These are phyloP conservation scores for Syrmaticus mikado DNA, from an alignment of 2,113 vertebrate genomes.

Conservation along the genomic window DNA sequence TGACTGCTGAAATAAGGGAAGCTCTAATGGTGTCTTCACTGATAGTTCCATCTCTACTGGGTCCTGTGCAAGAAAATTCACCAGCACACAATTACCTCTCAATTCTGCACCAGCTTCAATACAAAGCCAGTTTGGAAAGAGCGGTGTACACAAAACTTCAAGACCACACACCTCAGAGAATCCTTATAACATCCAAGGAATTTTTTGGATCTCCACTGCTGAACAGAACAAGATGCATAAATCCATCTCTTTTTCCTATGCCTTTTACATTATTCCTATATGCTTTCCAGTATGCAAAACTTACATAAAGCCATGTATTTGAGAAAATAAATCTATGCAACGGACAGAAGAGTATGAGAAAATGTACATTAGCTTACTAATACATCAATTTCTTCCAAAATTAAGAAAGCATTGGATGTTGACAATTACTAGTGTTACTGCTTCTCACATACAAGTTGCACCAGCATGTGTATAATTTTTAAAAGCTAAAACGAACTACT, in stretches of 20 bases:
- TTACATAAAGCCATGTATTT: not conserved
- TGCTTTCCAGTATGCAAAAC: not conserved
- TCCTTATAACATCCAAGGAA: not conserved
- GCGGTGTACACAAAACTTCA: not conserved
- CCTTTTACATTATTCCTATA: not conserved
- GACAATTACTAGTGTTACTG: not conserved
- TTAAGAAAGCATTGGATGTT: not conserved
- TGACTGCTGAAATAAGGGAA: conserved; percentile 96
- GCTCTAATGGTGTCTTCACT: conserved; percentile 97
- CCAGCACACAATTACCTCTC: not conserved
- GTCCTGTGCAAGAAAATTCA: conserved; percentile 77
- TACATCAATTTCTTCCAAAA: not conserved
- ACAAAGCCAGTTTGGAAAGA: not conserved
- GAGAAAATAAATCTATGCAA: not conserved
- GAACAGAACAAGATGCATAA: not conserved
- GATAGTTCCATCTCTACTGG: conserved; percentile 93
- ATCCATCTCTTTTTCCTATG: not conserved
- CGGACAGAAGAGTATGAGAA: not conserved
- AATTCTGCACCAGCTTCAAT: not conserved
- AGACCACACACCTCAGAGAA: not conserved
- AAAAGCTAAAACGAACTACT: not conserved
- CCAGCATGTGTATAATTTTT: not conserved
- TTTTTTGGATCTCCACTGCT: not conserved
- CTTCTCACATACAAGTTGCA: not conserved
- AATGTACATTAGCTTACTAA: not conserved